These are phyloP conservation scores for Ochlodes sylvanus DNA, from an alignment of 2,888 invertebrate species.

Conservation along the genomic window DNA sequence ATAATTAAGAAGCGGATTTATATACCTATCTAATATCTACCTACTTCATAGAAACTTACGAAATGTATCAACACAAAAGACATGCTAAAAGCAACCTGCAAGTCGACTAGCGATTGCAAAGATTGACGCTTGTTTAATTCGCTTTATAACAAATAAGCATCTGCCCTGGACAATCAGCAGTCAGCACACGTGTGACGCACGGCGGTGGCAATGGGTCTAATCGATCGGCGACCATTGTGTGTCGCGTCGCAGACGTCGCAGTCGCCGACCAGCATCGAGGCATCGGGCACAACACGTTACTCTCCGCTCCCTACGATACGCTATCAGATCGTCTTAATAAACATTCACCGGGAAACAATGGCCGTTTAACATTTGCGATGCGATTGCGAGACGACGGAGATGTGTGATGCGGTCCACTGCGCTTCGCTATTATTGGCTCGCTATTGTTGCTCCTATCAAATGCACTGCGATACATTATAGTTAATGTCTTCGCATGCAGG, in stretches of 20 bases:
- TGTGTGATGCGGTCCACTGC: constrained; percentile 57
- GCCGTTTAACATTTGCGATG: constrained; percentile 69
- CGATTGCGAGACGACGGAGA: constrained; percentile 56
- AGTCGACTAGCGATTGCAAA: too few relatives aligned
- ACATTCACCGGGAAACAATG: constrained; percentile 80
- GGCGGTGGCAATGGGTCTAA: constrained; percentile 55
- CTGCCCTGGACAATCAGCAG: constrained; percentile 28
- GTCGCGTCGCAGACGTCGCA: constrained; percentile 48
- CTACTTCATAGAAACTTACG: too few relatives aligned
- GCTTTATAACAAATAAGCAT: constrained; percentile 36
- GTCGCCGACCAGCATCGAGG: constrained; percentile 44
- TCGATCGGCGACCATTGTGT: constrained; percentile 78
- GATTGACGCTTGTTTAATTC: too few relatives aligned
- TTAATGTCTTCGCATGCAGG: constrained; percentile 28
- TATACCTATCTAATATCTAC: too few relatives aligned
- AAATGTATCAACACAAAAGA: too few relatives aligned
- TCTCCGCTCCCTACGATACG: constrained; percentile 68
- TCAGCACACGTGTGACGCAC: constrained; percentile 46
- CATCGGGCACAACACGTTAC: constrained; percentile 71
- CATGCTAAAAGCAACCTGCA: too few relatives aligned
- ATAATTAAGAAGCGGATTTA: too few relatives aligned
- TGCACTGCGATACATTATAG: constrained; percentile 31
- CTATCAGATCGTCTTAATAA: constrained; percentile 84
- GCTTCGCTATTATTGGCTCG: constrained; percentile 61
- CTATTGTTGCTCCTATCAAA: constrained; percentile 57